These are phyloP conservation scores for Lytechinus variegatus DNA, from an alignment of 35 echinoderm and acorn worm species.

Conservation along the genomic window DNA sequence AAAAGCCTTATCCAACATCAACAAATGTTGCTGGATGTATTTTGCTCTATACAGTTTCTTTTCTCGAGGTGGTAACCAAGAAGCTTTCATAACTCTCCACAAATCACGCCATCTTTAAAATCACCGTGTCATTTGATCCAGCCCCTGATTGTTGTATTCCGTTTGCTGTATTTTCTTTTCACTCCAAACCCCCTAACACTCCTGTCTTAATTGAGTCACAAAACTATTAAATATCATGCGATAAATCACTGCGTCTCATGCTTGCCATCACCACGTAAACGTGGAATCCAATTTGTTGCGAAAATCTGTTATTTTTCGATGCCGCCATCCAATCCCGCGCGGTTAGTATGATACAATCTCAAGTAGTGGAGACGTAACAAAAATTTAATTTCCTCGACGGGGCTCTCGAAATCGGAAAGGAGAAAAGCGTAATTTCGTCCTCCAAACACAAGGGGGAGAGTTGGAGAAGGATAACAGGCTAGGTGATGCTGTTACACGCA, in stretches of 20 bases:
- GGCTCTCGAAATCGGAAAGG: constrained; percentile 22
- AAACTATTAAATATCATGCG: constrained; percentile 42
- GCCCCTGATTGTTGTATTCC: not conserved
- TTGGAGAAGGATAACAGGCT: not conserved
- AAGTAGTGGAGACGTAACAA: constrained; percentile 24
- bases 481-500: constrained; percentile 21
- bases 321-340: not conserved
- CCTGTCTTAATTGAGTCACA: constrained; percentile 37
- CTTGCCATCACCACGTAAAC: constrained; percentile 1
- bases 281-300: constrained; percentile 24
- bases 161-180: not conserved
- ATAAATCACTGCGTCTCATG: constrained; percentile 29
- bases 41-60: too few species aligned
- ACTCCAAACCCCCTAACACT: not conserved
- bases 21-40: too few species aligned
- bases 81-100: not conserved
- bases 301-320: constrained; percentile 36
- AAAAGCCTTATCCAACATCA: too few species aligned
- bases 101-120: not conserved
- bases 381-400: constrained; percentile 46
- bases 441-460: not conserved
- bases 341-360: constrained; percentile 23
- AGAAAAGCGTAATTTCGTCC: constrained; percentile 30
- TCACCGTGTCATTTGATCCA: not conserved
- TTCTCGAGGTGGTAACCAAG: too few species aligned